Conservation (phyloP, 92 coral and sea anemone genomes). For the Siderastrea siderea region DNA sequence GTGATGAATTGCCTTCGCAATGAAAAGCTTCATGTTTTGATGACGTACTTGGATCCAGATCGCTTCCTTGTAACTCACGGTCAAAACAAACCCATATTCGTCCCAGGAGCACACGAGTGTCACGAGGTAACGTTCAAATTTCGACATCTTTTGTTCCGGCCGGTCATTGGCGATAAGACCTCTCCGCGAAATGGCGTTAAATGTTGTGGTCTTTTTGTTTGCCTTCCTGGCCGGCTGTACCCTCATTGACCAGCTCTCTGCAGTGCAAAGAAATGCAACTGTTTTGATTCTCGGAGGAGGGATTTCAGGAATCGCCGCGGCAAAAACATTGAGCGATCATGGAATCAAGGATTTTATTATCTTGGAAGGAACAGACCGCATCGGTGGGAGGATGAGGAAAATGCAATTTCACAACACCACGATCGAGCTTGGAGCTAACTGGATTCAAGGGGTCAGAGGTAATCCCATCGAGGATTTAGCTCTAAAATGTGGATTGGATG, state of each 20-base stretch:
- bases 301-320: slow-evolving; percentile 90
- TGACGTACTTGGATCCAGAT: slow-evolving; percentile 26
- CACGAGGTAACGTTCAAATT: slow-evolving; percentile 6
- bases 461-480: slow-evolving; percentile 83
- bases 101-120: slow-evolving; percentile 4
- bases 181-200: neutral
- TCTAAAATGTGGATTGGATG: slow-evolving; percentile 72
- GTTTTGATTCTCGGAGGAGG: slow-evolving; percentile 88
- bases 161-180: no score
- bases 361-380: slow-evolving; percentile 79
- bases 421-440: slow-evolving; percentile 93
- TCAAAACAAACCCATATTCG: neutral
- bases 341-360: slow-evolving; percentile 82
- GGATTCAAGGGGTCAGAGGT: slow-evolving; percentile 83
- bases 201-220: neutral
- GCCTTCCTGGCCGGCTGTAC: neutral
- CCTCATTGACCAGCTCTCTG: neutral
- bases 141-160: neutral
- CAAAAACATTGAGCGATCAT: slow-evolving; percentile 71
- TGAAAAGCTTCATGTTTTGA: slow-evolving; percentile 28
- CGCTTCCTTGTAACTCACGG: neutral
- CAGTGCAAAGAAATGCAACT: slow-evolving; percentile 14
- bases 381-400: slow-evolving; percentile 84
- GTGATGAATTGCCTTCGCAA: neutral
- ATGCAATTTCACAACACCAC: slow-evolving; percentile 78